phyloP scores from a whole-genome alignment of 2,113 vertebrate species.

The Oncorhynchus gorbuscha region DNA sequence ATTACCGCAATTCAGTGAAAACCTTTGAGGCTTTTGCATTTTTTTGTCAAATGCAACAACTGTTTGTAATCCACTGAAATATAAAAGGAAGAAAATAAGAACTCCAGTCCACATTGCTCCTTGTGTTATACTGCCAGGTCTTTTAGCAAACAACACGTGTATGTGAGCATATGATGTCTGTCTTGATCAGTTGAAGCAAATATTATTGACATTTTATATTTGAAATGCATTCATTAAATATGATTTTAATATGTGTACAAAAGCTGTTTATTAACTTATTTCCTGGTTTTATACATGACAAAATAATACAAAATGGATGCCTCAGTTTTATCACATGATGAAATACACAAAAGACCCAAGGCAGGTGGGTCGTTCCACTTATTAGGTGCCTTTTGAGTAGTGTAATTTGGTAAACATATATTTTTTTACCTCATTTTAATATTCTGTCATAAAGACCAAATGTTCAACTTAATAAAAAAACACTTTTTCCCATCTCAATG shows the following conservation, averaged over 20 bases:
- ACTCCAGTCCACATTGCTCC: slow-evolving; percentile 18
- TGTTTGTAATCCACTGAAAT: slow-evolving; percentile 45
- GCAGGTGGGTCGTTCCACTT: background rate
- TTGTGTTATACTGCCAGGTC: background rate
- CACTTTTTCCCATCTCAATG: too few relatives aligned
- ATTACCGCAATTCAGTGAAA: slow-evolving; percentile 51
- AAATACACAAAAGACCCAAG: background rate
- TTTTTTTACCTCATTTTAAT: too few relatives aligned
- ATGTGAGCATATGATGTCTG: slow-evolving; percentile 41
- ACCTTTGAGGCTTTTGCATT: slow-evolving; percentile 48
- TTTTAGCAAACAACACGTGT: slow-evolving; percentile 3
- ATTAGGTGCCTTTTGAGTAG: too few relatives aligned
- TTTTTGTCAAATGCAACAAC: slow-evolving; percentile 28
- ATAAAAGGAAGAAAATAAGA: slow-evolving; percentile 1
- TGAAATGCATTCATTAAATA: slow-evolving; percentile 65
- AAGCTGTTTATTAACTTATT: slow-evolving; percentile 74
- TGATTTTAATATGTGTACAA: slow-evolving; percentile 68
- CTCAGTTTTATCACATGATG: background rate
- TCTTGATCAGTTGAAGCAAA: slow-evolving; percentile 49
- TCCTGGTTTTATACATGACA: slow-evolving; percentile 45
- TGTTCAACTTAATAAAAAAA: too few relatives aligned
- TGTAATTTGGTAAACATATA: too few relatives aligned
- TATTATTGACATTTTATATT: slow-evolving; percentile 70
- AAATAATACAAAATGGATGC: slow-evolving; percentile 24
- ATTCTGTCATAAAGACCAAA: too few relatives aligned